phyloP scores from a whole-genome alignment of 2,888 invertebrate species.

The Steinernema hermaphroditum region DNA sequence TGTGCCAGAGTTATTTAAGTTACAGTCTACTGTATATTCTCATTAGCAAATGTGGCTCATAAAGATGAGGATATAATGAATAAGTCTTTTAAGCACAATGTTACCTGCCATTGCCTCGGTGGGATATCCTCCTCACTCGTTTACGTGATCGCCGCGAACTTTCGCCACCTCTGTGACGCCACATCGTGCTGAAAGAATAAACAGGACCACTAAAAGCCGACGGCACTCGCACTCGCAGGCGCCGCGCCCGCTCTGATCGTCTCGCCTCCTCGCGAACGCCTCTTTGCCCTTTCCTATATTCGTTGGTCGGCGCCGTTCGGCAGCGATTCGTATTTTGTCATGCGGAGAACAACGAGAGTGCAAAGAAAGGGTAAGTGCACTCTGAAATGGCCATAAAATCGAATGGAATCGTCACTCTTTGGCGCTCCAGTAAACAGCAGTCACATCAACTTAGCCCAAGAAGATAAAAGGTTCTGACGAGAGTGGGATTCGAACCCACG shows the following conservation, averaged over 20 bases:
- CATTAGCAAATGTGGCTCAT: too few species aligned
- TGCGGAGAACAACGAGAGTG: not conserved
- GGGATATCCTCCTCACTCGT: too few species aligned
- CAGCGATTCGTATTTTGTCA: not conserved
- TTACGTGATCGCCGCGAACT: not conserved
- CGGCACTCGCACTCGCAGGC: not conserved
- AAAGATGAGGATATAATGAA: too few species aligned
- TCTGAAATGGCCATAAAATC: not conserved
- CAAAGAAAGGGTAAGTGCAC: not conserved
- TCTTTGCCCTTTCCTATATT: not conserved
- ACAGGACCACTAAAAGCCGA: not conserved
- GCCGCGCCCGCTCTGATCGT: not conserved
- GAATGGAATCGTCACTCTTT: too few species aligned
- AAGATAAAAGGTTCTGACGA: too few species aligned
- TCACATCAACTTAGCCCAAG: too few species aligned
- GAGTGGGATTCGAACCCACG: constrained; percentile 83
- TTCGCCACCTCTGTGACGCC: not conserved
- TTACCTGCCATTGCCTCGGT: too few species aligned
- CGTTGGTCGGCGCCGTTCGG: not conserved
- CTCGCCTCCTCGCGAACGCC: not conserved
- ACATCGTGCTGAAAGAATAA: not conserved
- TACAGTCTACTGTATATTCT: too few species aligned
- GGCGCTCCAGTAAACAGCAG: too few species aligned
- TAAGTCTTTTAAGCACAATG: too few species aligned
- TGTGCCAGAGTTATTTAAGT: too few species aligned